Conservation (phyloP, 2,888 invertebrate genomes). For the Cheilosia vernalis region DNA sequence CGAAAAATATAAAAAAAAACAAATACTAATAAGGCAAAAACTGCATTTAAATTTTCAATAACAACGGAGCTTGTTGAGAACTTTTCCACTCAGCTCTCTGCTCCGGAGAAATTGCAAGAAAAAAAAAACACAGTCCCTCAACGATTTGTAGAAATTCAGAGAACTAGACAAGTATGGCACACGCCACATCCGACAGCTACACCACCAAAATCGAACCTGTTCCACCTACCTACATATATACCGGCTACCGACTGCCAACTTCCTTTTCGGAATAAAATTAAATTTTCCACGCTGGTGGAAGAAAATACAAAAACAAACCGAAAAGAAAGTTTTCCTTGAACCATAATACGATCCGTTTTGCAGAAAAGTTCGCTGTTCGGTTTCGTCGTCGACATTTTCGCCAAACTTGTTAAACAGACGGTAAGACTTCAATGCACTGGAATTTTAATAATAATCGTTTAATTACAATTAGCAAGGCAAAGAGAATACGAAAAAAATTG, state of each 20-base stretch:
- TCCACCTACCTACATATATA: not conserved
- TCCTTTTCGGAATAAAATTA: conserved; percentile 11
- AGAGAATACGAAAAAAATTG: conserved; percentile 6
- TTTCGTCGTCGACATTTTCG: conserved; percentile 13
- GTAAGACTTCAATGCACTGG: not conserved
- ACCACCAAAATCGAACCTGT: conserved; percentile 2
- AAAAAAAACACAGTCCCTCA: not conserved
- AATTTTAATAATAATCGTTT: conserved; percentile 64
- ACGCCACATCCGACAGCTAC: conserved; percentile 41
- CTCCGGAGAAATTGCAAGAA: not conserved
- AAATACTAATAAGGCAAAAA: not conserved
- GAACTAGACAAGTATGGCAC: conserved; percentile 32
- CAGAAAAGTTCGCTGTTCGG: not conserved
- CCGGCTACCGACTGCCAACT: too few relatives aligned
- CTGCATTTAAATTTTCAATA: conserved; percentile 40
- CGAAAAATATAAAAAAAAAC: not conserved
- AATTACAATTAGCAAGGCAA: conserved; percentile 54
- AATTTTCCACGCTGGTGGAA: conserved; percentile 5
- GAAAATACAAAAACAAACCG: not conserved
- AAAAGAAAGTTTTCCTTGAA: conserved; percentile 40
- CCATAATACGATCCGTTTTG: conserved; percentile 37
- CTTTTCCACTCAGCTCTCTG: conserved; percentile 15
- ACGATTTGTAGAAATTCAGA: conserved; percentile 15
- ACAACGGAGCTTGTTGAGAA: conserved; percentile 39
- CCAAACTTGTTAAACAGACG: conserved; percentile 19